Percentiles rank a stretch among this genome's conserved stretches.
Conservation (phyloP, 2,888 invertebrate genomes). For the Lithosia quadra region DNA sequence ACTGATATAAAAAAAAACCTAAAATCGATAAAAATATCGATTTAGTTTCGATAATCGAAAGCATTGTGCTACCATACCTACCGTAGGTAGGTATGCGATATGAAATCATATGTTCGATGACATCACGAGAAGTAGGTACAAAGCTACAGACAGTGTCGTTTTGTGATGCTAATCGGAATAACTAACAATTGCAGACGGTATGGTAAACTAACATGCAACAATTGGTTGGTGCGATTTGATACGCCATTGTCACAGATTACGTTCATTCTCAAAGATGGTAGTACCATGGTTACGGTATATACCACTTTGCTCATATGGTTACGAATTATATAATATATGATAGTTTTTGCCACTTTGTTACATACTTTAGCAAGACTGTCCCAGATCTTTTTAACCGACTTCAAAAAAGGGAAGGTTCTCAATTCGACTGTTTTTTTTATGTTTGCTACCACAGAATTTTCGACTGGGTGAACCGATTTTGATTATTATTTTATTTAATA, state of each 20-base stretch:
- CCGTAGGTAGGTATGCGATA: not conserved
- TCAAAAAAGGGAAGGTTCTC: no score
- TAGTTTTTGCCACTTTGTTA: not conserved
- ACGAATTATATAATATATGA: no score
- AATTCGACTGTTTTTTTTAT: no score
- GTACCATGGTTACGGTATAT: not conserved
- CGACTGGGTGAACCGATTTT: no score
- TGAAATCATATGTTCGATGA: slow-evolving; percentile 1
- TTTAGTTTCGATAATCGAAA: not conserved
- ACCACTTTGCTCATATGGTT: no score
- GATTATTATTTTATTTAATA: no score
- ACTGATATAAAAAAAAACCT: no score
- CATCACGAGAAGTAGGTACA: slow-evolving; percentile 6
- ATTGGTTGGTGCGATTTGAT: not conserved
- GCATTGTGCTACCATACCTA: not conserved
- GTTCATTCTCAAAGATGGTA: not conserved
- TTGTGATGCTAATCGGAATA: slow-evolving; percentile 12
- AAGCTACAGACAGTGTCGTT: not conserved
- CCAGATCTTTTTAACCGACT: no score
- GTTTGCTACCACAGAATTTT: no score
- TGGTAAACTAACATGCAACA: slow-evolving; percentile 2
- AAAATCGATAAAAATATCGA: no score
- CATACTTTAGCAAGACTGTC: no score
- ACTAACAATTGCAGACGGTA: slow-evolving; percentile 1
- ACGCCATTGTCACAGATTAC: slow-evolving; percentile 1